Conservation (phyloP, 37 sponge, comb jelly and placozoan species). For the Ianthella basta region DNA sequence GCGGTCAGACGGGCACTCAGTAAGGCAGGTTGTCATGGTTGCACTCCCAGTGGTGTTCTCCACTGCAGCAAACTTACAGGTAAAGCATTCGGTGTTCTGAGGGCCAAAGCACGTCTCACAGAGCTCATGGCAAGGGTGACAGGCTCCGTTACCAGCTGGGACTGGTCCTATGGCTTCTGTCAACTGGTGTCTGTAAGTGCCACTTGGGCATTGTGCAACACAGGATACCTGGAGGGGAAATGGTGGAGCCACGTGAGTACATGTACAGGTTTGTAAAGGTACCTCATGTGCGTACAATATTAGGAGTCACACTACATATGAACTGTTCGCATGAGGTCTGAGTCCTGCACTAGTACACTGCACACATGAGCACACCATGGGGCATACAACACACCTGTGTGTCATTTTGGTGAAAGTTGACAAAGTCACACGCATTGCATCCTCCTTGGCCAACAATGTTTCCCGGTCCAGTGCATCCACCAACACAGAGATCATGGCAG, state of each 20-base stretch:
- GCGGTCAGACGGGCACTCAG: neutral
- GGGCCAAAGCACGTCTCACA: constrained; percentile 26
- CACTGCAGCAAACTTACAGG: constrained; percentile 2
- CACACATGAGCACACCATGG: neutral
- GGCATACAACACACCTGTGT: constrained; percentile 10
- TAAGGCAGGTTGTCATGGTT: neutral
- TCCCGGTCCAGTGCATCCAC: constrained; percentile 76
- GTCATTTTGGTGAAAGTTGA: constrained; percentile 22
- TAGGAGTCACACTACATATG: too few species aligned
- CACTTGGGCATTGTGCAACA: constrained; percentile 23
- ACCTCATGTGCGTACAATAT: too few species aligned
- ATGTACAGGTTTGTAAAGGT: too few species aligned
- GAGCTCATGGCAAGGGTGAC: constrained; percentile 37
- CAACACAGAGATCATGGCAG: constrained; percentile 58
- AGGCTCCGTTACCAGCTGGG: constrained; percentile 20
- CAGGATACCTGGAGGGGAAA: constrained; percentile 11
- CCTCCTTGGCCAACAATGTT: constrained; percentile 48
- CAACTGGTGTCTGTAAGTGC: constrained; percentile 27
- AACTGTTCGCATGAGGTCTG: too few species aligned
- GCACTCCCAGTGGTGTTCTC: neutral
- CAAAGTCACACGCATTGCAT: constrained; percentile 55
- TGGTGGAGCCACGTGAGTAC: too few species aligned
- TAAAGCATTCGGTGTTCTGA: neutral
- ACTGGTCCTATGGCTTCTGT: neutral
- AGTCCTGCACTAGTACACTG: too few species aligned